Evolutionary conservation across 2,797 vertebrate genomes (phyloP).

Genomic region (Clamator glandarius): DNA sequence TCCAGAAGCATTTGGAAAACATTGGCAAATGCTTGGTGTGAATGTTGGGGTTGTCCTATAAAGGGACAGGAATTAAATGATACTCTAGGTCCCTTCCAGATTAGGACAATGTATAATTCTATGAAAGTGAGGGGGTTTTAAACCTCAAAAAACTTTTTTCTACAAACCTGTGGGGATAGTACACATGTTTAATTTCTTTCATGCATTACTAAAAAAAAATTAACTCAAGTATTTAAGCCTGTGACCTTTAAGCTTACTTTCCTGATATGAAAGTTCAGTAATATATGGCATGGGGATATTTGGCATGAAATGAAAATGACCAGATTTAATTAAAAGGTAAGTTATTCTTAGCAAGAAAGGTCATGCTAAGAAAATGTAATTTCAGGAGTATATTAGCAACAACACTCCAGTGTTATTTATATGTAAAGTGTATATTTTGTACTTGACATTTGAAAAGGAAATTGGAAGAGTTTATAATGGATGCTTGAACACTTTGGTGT

Average conservation of each 20-base stretch:
- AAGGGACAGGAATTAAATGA: too few species aligned
- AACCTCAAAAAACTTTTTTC: not conserved
- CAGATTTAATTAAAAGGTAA: constrained; percentile 82
- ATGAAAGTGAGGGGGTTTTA: not conserved
- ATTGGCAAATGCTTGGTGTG: too few species aligned
- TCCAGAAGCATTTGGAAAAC: too few species aligned
- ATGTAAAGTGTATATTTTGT: constrained; percentile 74
- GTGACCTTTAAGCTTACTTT: constrained; percentile 70
- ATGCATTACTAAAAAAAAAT: constrained; percentile 31
- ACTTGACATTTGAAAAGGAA: constrained; percentile 79
- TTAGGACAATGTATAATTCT: too few species aligned
- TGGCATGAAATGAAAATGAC: constrained; percentile 72
- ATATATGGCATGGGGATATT: constrained; percentile 56
- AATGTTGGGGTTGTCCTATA: too few species aligned
- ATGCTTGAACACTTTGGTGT: constrained; percentile 60
- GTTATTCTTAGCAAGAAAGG: constrained; percentile 80
- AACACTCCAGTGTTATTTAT: constrained; percentile 70
- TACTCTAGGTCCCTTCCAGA: too few species aligned
- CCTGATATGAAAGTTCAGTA: constrained; percentile 48
- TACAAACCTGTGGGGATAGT: not conserved
- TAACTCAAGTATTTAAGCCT: constrained; percentile 61
- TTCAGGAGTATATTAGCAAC: constrained; percentile 74
- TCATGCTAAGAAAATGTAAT: constrained; percentile 78
- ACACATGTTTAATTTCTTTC: not conserved
- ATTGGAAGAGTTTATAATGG: constrained; percentile 68